These are phyloP conservation scores for Pristiophorus japonicus DNA, from an alignment of 2,113 vertebrate genomes.

Conservation along the genomic window DNA sequence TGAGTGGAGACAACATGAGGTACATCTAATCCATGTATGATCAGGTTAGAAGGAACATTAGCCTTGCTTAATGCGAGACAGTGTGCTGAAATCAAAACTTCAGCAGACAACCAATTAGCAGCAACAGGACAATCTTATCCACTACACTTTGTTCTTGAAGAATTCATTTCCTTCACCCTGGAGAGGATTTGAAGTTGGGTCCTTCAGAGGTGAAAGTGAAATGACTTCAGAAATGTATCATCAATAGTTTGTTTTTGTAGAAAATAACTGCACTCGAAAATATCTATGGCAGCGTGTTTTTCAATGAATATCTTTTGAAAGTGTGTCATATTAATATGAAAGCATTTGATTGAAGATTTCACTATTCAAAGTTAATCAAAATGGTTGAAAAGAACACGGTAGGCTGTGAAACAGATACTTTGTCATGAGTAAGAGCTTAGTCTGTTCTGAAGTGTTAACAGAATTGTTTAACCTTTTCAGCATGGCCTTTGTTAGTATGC, in stretches of 20 bases:
- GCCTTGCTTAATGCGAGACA: background rate
- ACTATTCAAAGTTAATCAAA: background rate
- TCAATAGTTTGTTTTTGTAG: background rate
- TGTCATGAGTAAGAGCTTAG: background rate
- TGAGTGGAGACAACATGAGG: background rate
- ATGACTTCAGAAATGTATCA: background rate
- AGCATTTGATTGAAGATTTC: background rate
- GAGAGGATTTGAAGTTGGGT: background rate
- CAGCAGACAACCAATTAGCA: background rate
- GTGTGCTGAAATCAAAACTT: background rate
- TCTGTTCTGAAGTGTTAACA: background rate
- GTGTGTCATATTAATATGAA: background rate
- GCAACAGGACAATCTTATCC: background rate
- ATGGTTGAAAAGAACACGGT: background rate
- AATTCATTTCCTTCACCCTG: background rate
- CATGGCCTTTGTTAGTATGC: background rate
- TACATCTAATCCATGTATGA: background rate
- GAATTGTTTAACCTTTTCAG: background rate
- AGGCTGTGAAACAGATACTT: background rate
- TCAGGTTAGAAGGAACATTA: background rate
- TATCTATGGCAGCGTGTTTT: background rate
- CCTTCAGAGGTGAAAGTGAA: background rate
- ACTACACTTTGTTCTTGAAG: background rate
- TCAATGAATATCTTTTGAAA: background rate
- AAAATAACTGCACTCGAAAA: background rate